Percentiles rank a stretch among this genome's conserved stretches.
Evolutionary conservation across 2,888 invertebrate genomes (phyloP).

Genomic region (Lithophane leautieri): DNA sequence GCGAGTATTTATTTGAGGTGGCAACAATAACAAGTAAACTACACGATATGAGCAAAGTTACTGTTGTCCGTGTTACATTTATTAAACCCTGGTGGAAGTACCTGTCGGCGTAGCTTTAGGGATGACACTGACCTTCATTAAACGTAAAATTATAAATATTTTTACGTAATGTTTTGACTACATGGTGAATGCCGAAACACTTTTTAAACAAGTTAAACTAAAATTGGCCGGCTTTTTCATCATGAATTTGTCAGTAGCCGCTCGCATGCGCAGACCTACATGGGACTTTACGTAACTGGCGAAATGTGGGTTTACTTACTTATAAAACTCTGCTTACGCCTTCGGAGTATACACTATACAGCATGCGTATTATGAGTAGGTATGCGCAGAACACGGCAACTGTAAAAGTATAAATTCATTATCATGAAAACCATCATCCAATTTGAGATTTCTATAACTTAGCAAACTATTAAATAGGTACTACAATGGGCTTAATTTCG

Average conservation of each 20-base stretch:
- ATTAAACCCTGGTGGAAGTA: neutral
- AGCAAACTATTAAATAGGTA: no score
- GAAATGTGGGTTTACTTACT: neutral
- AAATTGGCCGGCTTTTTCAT: neutral
- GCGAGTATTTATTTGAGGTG: slow-evolving; percentile 36
- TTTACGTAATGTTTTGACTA: neutral
- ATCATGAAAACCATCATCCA: no score
- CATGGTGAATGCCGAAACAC: neutral
- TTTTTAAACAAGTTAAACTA: neutral
- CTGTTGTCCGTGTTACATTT: slow-evolving; percentile 8
- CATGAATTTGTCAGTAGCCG: neutral
- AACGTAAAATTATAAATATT: neutral
- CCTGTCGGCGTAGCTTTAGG: neutral
- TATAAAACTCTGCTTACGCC: no score
- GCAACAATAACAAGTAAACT: slow-evolving; percentile 41
- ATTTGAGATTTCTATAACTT: no score
- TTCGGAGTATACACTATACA: no score
- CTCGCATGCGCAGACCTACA: neutral
- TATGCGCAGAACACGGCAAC: no score
- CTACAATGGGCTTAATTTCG: no score
- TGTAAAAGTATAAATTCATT: no score
- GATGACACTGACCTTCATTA: neutral
- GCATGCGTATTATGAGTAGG: no score
- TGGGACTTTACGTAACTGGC: neutral
- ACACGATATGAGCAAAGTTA: slow-evolving; percentile 35